phyloP scores from a whole-genome alignment of 2,888 invertebrate genomes.

The Melieria picta region DNA sequence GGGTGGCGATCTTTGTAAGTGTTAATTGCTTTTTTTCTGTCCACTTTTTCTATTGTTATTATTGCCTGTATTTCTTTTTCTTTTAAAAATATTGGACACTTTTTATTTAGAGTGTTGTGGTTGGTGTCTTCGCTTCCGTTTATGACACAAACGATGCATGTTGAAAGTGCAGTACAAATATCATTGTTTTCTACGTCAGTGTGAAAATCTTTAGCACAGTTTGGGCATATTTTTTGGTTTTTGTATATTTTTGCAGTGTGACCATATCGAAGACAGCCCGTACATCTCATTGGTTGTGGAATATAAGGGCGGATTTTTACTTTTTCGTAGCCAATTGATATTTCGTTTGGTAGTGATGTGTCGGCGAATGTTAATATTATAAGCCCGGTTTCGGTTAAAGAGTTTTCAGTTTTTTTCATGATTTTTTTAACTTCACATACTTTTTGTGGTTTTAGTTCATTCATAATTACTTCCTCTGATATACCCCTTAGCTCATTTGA shows the following conservation, averaged over 20 bases:
- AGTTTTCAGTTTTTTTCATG: slow-evolving; percentile 22
- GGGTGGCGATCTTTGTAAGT: slow-evolving; percentile 25
- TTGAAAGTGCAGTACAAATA: slow-evolving; percentile 4
- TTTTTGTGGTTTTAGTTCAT: slow-evolving; percentile 12
- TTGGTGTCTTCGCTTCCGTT: not conserved
- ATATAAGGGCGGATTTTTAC: slow-evolving; percentile 33
- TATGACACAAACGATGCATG: slow-evolving; percentile 13
- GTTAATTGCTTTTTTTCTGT: slow-evolving; percentile 23
- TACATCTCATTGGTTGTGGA: slow-evolving; percentile 23
- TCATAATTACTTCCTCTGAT: not conserved
- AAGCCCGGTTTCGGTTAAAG: slow-evolving; percentile 34
- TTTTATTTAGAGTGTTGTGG: too few relatives aligned
- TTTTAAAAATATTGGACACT: too few relatives aligned
- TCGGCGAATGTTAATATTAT: slow-evolving; percentile 24
- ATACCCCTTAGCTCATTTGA: slow-evolving; percentile 15
- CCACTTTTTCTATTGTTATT: not conserved
- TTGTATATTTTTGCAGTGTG: slow-evolving; percentile 21
- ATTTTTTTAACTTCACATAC: slow-evolving; percentile 29
- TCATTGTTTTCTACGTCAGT: slow-evolving; percentile 19
- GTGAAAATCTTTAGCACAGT: slow-evolving; percentile 21
- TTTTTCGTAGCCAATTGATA: slow-evolving; percentile 34
- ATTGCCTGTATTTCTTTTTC: too few relatives aligned
- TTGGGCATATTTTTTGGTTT: slow-evolving; percentile 18
- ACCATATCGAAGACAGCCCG: slow-evolving; percentile 22
- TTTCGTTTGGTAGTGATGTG: slow-evolving; percentile 24